Evolutionary conservation across 2,797 vertebrate genomes (phyloP), one percentile per base, ranked within the genome.

Genomic region (Meriones psammophilus): DNA sequence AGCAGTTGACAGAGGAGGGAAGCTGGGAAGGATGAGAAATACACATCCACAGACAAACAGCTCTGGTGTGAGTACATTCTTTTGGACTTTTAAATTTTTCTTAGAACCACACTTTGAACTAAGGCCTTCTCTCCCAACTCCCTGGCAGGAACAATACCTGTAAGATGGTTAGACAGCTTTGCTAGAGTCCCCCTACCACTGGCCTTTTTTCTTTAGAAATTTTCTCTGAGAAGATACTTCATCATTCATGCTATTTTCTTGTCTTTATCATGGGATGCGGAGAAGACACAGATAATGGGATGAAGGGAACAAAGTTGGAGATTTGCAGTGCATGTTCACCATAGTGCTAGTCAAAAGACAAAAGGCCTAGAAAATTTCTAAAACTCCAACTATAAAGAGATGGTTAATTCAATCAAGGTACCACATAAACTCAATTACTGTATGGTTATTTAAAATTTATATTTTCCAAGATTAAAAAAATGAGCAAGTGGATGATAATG

Each of bases 381-480:
- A 88, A 96, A 90, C 17, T 73, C 18, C 2, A 74, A 54, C 71
- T 88, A 39, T 58, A 69, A 77, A 33, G 36, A 89, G 42, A 74
- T 50, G 36, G 33, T 87, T 89, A 68, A 50, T 74, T 71, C 17
- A 50, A 71, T 60, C 36, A 78, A 71, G 24, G 17, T 68, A 46
- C 2, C 8, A 26, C 50, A 66, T 88, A 58, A 90, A 88, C 71
- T 93, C n/a, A 4, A 77, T 84, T 87, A 78, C 36, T 26, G 24
- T 58, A 14, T 30, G 22, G 24, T 58, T 95, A 88, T 76, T 92
- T 92, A 76, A 90, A 94, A 68, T 39, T 68, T 89, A 15, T 39
- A 20, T 42, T 83, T 92, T 88, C 89, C 64, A 91, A 80, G 50
- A 69, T 88, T 84, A 73, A 76, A 74, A 8, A 74, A 84, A 83